Evolutionary conservation across 2,113 vertebrate genomes (phyloP).

Genomic region (Cochlearius cochlearius): DNA sequence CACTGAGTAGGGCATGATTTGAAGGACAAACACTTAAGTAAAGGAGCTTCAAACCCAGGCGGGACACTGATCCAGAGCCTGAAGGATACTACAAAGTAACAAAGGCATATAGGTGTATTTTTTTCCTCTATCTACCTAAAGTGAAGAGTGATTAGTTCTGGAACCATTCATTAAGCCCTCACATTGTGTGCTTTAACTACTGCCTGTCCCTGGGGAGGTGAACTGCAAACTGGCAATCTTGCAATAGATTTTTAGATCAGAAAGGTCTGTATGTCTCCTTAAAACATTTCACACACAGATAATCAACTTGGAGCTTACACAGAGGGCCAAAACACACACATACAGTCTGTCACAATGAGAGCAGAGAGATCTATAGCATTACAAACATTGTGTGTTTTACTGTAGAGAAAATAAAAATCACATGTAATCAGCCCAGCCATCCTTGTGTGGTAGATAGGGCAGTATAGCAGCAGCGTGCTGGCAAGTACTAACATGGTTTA

Average conservation of each 20-base stretch:
- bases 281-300: not conserved
- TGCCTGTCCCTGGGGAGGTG: not conserved
- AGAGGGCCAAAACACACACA: not conserved
- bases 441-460: not conserved
- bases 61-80: not conserved
- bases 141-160: not conserved
- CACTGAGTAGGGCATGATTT: not conserved
- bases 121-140: not conserved
- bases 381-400: not conserved
- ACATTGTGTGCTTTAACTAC: not conserved
- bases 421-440: not conserved
- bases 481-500: not conserved
- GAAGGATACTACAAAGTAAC: not conserved
- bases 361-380: not conserved
- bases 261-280: not conserved
- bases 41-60: not conserved
- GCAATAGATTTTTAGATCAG: not conserved
- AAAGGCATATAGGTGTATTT: not conserved
- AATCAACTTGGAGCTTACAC: not conserved
- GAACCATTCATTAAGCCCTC: not conserved
- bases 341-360: not conserved
- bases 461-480: not conserved
- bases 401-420: not conserved
- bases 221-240: not conserved
- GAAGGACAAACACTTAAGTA: not conserved